Conservation (phyloP, 2,888 invertebrate species). For the Sinotaia quadrata region DNA sequence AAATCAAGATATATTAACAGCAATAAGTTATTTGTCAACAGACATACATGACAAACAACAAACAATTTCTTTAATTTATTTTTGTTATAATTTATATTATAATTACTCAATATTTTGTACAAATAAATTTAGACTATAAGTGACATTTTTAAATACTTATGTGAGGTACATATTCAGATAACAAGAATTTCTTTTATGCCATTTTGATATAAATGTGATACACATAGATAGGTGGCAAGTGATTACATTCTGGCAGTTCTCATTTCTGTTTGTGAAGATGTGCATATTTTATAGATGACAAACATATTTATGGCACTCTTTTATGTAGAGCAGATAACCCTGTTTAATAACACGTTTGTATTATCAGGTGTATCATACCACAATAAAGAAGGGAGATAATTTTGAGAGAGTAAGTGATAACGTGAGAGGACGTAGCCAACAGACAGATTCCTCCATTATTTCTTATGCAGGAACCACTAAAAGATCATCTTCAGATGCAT, state of each 20-base stretch:
- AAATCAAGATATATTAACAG: no score
- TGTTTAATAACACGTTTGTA: no score
- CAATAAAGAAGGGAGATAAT: neutral
- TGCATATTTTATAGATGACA: neutral
- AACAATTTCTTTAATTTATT: no score
- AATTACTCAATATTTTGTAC: no score
- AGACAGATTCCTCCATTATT: slow-evolving; percentile 1
- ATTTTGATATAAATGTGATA: neutral
- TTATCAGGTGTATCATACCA: slow-evolving; percentile 12
- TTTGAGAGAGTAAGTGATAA: neutral
- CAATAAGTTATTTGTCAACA: no score
- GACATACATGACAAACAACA: no score
- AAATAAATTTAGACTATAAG: no score
- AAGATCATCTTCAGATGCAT: neutral
- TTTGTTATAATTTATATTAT: no score
- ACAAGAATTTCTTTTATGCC: no score
- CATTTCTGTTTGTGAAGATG: neutral
- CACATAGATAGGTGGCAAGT: neutral
- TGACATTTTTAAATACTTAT: no score
- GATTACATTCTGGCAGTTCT: neutral
- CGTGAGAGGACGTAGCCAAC: neutral
- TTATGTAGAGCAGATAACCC: no score
- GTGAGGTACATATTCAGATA: no score
- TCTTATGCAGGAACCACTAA: neutral
- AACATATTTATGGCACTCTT: neutral